Evolutionary conservation across 1,140 invertebrate species (phyloP), one percentile per base, ranked within the genome.

Genomic region (Rhopalosiphum padi): DNA sequence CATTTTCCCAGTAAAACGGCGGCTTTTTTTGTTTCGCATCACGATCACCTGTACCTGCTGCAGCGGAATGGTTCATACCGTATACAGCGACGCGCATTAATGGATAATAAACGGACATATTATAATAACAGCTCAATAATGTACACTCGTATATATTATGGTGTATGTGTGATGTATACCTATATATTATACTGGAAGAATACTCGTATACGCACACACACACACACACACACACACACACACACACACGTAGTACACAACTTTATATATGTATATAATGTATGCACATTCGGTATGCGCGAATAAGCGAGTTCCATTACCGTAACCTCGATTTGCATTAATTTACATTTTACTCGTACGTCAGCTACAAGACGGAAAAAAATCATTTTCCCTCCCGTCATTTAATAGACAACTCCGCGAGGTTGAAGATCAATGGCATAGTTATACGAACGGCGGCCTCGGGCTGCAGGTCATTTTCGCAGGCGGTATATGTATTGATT

Each of bases 391-490:
- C 23, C 30, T 30, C 23, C 8, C 83, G 83, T 86, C 41, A 86
- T 30, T 86, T 60, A 15, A 77, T 86, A 48, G 41, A 86, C 85
- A 15, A 86, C 43, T 37, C 11, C 15, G 43, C 25, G 83, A 53
- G 87, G 48, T 51, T 88, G 46, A 51, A 88, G 46, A 51, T 53
- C 87, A 88, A 88, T 48, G 87, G 46, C 48, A 88, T 53, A 37
- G 30, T 88, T 88, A 37, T 48, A n/a, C 30, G 87, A 22, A 77
- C 1, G 9, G 43, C 21, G 46, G 46, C 87, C 87, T 51, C 87
- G 87, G n/a, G 87, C 87, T 53, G n/a, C 87, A 51, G 87, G 87
- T 88, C 87, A 88, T 88, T 88, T 88, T 88, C n/a, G 23, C 46
- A 8, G n/a, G 21, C 18, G 23, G 9, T 46, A n/a, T 0, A 2